Evolutionary conservation across 2,113 vertebrate species (phyloP), one percentile per base, ranked within the genome.

Genomic region (Hystrix cristata): DNA sequence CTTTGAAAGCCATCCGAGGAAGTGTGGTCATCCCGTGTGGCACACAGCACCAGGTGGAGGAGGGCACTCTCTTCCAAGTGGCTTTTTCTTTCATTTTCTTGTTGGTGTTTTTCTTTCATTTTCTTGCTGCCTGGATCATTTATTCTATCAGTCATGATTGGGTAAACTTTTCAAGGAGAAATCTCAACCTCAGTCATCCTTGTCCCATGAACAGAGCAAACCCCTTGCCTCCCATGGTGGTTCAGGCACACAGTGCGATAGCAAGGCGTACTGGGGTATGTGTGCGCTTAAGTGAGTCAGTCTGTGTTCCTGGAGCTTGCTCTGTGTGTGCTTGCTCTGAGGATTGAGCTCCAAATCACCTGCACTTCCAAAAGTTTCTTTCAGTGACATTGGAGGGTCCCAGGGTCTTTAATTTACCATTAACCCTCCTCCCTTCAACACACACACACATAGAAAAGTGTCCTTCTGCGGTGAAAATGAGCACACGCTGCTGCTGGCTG

Each of bases 361-460:
- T 19, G 8, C 29, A 3, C 55, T 4, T 31, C 25, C 18, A 16
- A 0, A 31, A 16, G 62, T 15, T 55, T 34, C 14, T 62, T 15
- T 29, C 2, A 9, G 11, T 38, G 60, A 27, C 2, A 31, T 0
- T 11, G 23, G 7, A 11, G 2, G 7, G 31, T 27, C 51, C n/a
- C 18, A 4, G 0, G 27, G 8, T 11, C 38, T 8, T 72, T 2
- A 0, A 0, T 14, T 76, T n/a, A 15, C 34, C 38, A 0, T 0
- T 16, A 34, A 34, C 12, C 48, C 11, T 13, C 7, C 0, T 1
- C 27, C 48, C 19, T 1, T 62, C 19, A n/a, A 11, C 27, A 31
- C 57, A 65, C 29, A 38, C 18, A 31, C 29, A 38, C 38, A 38
- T 14, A 31, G 23, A 18, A 12, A 43, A 18, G 18, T 38, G 21